Percentiles rank a stretch among this genome's conserved stretches.
Conservation (phyloP, 2,888 invertebrate species). For the Papilio demoleus region DNA sequence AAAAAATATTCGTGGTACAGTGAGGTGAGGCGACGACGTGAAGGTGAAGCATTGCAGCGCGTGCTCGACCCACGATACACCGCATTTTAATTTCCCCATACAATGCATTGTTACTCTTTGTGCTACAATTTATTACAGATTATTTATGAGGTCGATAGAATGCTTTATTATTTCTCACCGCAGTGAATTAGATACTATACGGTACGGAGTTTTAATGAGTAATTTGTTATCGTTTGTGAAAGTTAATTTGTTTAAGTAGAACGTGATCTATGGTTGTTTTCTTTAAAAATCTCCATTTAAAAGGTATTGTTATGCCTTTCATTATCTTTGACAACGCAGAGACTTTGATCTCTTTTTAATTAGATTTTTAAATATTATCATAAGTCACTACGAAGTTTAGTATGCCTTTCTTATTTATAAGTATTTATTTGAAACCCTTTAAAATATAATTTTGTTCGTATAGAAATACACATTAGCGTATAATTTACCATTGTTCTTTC, state of each 20-base stretch:
- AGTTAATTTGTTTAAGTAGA: conserved; percentile 9
- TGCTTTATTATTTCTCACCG: conserved; percentile 28
- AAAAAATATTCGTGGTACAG: conserved; percentile 9
- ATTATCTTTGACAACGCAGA: too few relatives aligned
- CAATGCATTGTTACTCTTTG: conserved; percentile 35
- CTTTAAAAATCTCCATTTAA: too few relatives aligned
- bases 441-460: too few relatives aligned
- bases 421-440: too few relatives aligned
- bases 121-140: conserved; percentile 36
- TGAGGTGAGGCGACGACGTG: conserved; percentile 11
- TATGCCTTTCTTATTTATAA: too few relatives aligned
- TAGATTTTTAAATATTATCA: too few relatives aligned
- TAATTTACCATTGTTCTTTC: too few relatives aligned
- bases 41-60: conserved; percentile 53
- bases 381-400: too few relatives aligned
- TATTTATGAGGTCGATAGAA: conserved; percentile 36
- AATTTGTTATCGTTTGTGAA: conserved; percentile 22
- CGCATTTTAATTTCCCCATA: conserved; percentile 54
- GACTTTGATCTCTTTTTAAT: too few relatives aligned
- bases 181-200: conserved; percentile 17
- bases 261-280: neutral
- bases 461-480: too few relatives aligned
- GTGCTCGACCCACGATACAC: conserved; percentile 59
- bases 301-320: too few relatives aligned
- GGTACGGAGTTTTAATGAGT: conserved; percentile 23